Base-by-base conservation (phyloP, 2,888 invertebrate genomes). In the Rosalia funebris region DNA sequence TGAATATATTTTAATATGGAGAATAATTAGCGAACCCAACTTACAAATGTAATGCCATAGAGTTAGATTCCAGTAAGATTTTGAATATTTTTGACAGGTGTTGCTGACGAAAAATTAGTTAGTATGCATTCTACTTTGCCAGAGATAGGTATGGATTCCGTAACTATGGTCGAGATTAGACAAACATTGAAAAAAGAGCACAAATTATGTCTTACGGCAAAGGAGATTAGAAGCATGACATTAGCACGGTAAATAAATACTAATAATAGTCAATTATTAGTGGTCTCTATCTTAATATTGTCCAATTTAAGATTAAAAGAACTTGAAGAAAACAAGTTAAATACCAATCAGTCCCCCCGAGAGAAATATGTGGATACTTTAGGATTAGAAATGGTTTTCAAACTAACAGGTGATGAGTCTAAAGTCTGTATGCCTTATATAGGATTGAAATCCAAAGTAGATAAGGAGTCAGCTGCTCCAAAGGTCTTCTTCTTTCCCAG, bases 81-180 rank as follows among this genome's bases (percentile, higher is more conserved):
- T n/a, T n/a, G n/a, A n/a, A n/a, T n/a, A n/a, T n/a, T 41, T 9
- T 34, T 31, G 17, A 1, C 14, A 46, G 46, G 46, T 31, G 20
- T 69, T n/a, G 55, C 19, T 17, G 90, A 91, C 74, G 79, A 88
- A 75, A 92, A 89, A 80, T 87, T 86, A 0, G 86, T 89, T 0
- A 90, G 91, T 41, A 85, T 87, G 62, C 88, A 89, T 73, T 86
- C 89, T 0, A 88, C 90, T 0, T 83, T 98, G 1, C 92, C 94
- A 1, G 97, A 98, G 78, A 83, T 98, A 65, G 98, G 98, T 31
- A 93, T 98, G 89, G 97, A 98, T 82, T 97, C 97, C 1, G 89
- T 98, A 84, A 97, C 96, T 95, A 95, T 93, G 0, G 94, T 96
- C 0, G 97, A 98, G 82, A 95, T 98, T 69, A 96, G 96, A 72